Evolutionary conservation across 2,888 invertebrate genomes (phyloP).

Genomic region (Sminthurinus aureus): DNA sequence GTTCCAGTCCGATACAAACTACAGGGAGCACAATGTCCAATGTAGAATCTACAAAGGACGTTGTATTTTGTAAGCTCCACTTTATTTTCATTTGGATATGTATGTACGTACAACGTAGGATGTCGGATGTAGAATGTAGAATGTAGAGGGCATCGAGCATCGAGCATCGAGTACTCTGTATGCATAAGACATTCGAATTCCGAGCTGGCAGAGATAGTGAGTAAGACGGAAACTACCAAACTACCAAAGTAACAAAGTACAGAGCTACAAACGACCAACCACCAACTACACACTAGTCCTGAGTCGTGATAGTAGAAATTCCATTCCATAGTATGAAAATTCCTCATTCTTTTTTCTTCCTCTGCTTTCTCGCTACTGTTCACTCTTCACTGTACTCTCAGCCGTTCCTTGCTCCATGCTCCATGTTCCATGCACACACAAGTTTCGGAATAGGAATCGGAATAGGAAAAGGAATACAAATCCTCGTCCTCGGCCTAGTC

Average conservation of each 20-base stretch:
- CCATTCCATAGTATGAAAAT: constrained; percentile 26
- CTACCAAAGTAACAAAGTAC: background rate
- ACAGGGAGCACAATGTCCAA: too few relatives aligned
- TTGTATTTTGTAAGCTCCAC: background rate
- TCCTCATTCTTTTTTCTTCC: background rate
- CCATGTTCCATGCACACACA: too few relatives aligned
- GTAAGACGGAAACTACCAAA: background rate
- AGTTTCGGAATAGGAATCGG: too few relatives aligned
- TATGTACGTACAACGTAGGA: constrained; percentile 4
- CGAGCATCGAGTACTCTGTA: too few relatives aligned
- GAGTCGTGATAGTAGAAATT: background rate
- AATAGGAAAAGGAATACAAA: too few relatives aligned
- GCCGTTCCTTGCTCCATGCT: background rate
- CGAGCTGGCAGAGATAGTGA: background rate
- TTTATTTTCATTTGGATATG: background rate
- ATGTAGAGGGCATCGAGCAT: too few relatives aligned
- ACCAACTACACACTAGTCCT: too few relatives aligned
- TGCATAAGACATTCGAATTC: too few relatives aligned
- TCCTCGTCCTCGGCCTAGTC: too few relatives aligned
- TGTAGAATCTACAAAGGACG: background rate
- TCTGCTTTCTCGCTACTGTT: background rate
- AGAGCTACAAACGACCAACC: background rate
- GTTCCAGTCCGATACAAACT: too few relatives aligned
- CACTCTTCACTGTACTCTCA: background rate
- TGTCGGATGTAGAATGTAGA: too few relatives aligned